Percentiles rank a stretch among this genome's conserved stretches.
These are phyloP conservation scores for Gymnorhina tibicen DNA, from an alignment of 2,113 vertebrate genomes.

Conservation along the genomic window DNA sequence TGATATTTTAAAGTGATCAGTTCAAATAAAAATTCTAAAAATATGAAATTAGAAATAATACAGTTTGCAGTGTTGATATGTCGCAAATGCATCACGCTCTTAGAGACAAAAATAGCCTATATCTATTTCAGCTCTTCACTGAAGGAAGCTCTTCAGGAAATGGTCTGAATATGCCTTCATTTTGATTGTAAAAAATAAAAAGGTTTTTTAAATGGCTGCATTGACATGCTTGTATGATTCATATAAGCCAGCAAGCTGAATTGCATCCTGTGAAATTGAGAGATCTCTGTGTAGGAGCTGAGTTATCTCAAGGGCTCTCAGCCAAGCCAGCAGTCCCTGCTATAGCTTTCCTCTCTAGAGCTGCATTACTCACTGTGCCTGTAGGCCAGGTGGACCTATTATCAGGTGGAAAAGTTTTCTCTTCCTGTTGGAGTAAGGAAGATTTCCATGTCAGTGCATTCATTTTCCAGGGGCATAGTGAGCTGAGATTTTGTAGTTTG, in stretches of 20 bases:
- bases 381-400: not conserved
- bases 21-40: not conserved
- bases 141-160: not conserved
- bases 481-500: not conserved
- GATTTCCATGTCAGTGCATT: not conserved
- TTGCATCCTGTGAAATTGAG: not conserved
- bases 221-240: not conserved
- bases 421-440: not conserved
- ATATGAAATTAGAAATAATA: not conserved
- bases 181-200: not conserved
- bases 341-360: not conserved
- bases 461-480: not conserved
- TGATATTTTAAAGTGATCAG: not conserved
- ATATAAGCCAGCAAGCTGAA: not conserved
- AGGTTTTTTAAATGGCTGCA: not conserved
- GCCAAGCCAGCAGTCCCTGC: not conserved
- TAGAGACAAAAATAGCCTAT: not conserved
- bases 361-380: not conserved
- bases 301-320: not conserved
- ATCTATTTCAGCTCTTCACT: not conserved
- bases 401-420: not conserved
- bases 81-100: not conserved
- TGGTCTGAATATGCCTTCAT: not conserved
- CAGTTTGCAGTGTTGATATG: not conserved
- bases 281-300: not conserved